phyloP scores from a whole-genome alignment of 1,140 invertebrate genomes.

The Callitettix versicolor region DNA sequence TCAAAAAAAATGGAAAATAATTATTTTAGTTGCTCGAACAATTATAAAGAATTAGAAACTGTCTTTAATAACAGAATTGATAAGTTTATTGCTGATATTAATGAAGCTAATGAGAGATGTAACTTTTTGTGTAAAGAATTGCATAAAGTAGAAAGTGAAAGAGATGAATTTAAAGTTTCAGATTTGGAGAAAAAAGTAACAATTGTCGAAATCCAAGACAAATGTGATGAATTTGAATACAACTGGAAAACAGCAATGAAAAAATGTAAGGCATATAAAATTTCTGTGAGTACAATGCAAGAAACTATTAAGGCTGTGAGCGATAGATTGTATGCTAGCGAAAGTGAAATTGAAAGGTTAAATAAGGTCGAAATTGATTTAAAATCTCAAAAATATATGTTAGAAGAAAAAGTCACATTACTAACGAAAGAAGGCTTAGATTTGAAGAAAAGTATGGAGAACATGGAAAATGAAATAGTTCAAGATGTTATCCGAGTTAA shows the following conservation, averaged over 20 bases:
- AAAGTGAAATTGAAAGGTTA: constrained; percentile 15
- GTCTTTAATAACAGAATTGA: no score
- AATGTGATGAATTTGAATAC: constrained; percentile 5
- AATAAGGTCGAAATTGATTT: no score
- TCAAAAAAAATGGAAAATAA: no score
- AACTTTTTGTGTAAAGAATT: background rate
- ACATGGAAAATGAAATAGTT: no score
- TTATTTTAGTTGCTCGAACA: no score
- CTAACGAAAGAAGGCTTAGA: no score
- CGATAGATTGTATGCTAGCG: constrained; percentile 14
- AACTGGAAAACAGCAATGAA: constrained; percentile 3
- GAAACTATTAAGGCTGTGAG: constrained; percentile 20
- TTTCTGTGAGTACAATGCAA: constrained; percentile 12
- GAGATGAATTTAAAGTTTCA: constrained; percentile 12
- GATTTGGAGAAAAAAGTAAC: constrained; percentile 11
- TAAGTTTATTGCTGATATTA: no score
- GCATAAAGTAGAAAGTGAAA: constrained; percentile 5
- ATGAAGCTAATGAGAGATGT: constrained; percentile 13
- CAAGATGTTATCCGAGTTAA: no score
- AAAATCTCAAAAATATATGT: no score
- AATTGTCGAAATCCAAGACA: constrained; percentile 16
- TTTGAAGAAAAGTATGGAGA: no score
- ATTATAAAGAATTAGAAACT: no score
- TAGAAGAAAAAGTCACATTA: no score
- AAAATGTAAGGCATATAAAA: constrained; percentile 17